Conservation (phyloP, 2,888 invertebrate genomes). For the Colletes collaris region DNA sequence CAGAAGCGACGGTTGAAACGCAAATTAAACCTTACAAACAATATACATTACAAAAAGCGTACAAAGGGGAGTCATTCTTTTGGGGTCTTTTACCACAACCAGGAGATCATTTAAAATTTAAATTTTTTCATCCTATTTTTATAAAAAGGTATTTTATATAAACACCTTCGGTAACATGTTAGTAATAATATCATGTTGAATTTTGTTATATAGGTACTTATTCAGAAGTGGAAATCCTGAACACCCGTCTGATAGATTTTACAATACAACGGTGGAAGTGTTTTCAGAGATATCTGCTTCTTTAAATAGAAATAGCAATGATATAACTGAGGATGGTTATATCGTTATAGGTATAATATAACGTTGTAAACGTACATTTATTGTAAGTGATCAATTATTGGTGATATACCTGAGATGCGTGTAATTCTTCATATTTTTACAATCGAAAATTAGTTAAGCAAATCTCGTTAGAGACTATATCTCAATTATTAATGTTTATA, state of each 20-base stretch:
- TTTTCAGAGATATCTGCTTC: conserved; percentile 84
- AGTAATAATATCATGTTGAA: not conserved
- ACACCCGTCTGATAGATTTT: conserved; percentile 94
- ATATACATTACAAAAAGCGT: conserved; percentile 91
- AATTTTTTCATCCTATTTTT: conserved; percentile 89
- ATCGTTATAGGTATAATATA: conserved; percentile 85
- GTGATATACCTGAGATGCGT: too few relatives aligned
- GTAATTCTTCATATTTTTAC: too few relatives aligned
- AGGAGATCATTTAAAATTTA: conserved; percentile 92
- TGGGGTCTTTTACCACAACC: conserved; percentile 95
- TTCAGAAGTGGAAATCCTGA: conserved; percentile 95
- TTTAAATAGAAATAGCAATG: conserved; percentile 84
- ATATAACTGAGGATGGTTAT: conserved; percentile 88
- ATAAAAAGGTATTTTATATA: conserved; percentile 86
- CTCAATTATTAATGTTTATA: too few relatives aligned
- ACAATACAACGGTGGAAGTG: conserved; percentile 93
- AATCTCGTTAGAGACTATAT: too few relatives aligned
- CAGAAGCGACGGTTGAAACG: conserved; percentile 88
- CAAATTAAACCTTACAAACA: conserved; percentile 92
- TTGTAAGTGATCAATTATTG: too few relatives aligned
- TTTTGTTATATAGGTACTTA: conserved; percentile 86
- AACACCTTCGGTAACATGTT: not conserved
- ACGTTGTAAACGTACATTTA: not conserved
- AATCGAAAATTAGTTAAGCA: too few relatives aligned
- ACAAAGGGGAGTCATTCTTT: conserved; percentile 94